Evolutionary conservation across 2,888 invertebrate species (phyloP).

Genomic region (Andrena praecox): DNA sequence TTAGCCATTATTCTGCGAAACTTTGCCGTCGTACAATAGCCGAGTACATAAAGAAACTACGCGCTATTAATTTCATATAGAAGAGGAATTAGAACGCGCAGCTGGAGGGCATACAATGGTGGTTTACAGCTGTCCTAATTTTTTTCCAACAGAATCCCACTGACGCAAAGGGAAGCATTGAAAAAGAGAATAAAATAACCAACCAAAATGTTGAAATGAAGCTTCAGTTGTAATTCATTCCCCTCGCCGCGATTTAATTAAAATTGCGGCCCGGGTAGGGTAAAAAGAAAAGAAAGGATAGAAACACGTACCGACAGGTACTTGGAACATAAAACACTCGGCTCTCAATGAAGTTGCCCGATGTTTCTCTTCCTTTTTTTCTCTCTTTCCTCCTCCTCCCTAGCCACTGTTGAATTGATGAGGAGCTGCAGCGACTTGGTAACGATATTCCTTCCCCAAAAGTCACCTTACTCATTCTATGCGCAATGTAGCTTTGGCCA

Average conservation of each 20-base stretch:
- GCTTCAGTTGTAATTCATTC: constrained; percentile 61
- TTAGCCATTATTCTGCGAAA: too few species aligned
- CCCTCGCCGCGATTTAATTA: constrained; percentile 57
- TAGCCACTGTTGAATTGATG: constrained; percentile 20
- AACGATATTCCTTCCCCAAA: neutral
- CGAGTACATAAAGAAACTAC: neutral
- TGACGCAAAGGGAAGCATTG: constrained; percentile 12
- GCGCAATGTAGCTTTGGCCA: too few species aligned
- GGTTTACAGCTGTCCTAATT: constrained; percentile 46
- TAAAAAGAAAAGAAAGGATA: constrained; percentile 15
- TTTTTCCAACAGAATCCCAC: constrained; percentile 29
- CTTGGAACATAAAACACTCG: constrained; percentile 30
- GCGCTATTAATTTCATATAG: neutral
- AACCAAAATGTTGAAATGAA: constrained; percentile 58
- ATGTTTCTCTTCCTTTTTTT: neutral
- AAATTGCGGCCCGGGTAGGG: constrained; percentile 43
- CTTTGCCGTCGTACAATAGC: too few species aligned
- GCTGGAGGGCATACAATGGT: constrained; percentile 37
- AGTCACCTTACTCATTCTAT: neutral
- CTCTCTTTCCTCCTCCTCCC: neutral
- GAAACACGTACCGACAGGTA: neutral
- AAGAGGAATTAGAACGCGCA: constrained; percentile 41
- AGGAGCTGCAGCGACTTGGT: neutral
- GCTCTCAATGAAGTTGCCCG: constrained; percentile 44
- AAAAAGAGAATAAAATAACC: constrained; percentile 10